Conservation (phyloP, 2,113 vertebrate species). For the Tychaedon coryphoeus region DNA sequence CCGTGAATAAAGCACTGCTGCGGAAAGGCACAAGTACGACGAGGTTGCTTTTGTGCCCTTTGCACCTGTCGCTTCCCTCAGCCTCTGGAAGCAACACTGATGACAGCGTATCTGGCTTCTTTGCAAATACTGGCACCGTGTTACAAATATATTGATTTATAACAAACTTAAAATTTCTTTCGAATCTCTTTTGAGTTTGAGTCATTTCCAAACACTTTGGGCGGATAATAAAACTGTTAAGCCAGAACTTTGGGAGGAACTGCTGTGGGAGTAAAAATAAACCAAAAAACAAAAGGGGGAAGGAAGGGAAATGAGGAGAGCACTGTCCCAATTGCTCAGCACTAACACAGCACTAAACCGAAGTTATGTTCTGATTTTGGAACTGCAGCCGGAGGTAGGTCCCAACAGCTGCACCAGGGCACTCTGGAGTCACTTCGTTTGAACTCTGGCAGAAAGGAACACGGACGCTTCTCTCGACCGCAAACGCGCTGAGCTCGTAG, state of each 20-base stretch:
- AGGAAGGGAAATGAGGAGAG: fast-evolving
- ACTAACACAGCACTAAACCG: no score
- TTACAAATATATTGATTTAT: not conserved
- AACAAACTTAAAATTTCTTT: not conserved
- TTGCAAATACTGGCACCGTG: not conserved
- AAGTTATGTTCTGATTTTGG: fast-evolving
- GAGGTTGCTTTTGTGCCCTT: fast-evolving
- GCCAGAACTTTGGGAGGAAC: not conserved
- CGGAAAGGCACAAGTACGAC: fast-evolving
- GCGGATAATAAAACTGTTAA: not conserved
- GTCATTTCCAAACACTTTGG: not conserved
- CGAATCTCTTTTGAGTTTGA: not conserved
- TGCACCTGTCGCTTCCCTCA: no score
- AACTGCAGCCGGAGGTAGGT: fast-evolving
- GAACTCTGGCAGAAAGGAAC: fast-evolving
- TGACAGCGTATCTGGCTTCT: not conserved
- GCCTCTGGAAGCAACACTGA: fast-evolving
- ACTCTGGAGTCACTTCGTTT: fast-evolving
- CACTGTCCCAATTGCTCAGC: fast-evolving
- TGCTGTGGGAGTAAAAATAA: not conserved
- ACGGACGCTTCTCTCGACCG: fast-evolving
- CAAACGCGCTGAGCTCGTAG: fast-evolving
- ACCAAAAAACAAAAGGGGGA: not conserved
- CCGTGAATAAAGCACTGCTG: not conserved
- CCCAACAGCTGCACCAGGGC: not conserved